These are phyloP conservation scores for Sabatieria punctata DNA, from an alignment of 2,888 invertebrate species.

Conservation along the genomic window DNA sequence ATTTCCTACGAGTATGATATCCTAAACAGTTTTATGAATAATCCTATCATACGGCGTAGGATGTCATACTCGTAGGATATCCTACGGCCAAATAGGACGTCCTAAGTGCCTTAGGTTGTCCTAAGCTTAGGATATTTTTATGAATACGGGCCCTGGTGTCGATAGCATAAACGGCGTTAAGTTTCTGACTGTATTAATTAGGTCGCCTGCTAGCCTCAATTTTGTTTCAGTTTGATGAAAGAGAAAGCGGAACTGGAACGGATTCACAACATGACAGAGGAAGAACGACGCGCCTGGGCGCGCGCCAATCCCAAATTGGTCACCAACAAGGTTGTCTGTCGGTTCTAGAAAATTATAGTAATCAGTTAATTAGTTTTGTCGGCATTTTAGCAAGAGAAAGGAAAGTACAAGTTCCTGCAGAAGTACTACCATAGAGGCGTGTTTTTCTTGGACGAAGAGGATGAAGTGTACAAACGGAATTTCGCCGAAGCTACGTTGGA, in stretches of 20 bases:
- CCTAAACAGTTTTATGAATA: too few species aligned
- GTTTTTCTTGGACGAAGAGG: conserved; percentile 59
- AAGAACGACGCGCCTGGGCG: conserved; percentile 73
- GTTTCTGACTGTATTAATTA: too few species aligned
- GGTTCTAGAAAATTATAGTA: background rate
- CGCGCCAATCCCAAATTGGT: conserved; percentile 75
- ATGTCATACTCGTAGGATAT: too few species aligned
- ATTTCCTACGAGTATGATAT: too few species aligned
- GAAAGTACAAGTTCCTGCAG: conserved; percentile 97
- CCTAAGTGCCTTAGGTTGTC: too few species aligned
- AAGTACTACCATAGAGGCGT: conserved; percentile 99
- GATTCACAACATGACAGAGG: conserved; percentile 81
- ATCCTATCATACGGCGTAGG: too few species aligned
- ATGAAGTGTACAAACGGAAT: conserved; percentile 51
- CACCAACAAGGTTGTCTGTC: conserved; percentile 75
- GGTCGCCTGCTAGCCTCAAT: too few species aligned
- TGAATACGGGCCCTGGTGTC: too few species aligned
- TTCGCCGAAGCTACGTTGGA: conserved; percentile 89
- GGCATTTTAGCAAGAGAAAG: conserved; percentile 51
- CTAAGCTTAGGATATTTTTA: too few species aligned
- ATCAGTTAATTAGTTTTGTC: background rate
- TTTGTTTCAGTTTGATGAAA: conserved; percentile 50
- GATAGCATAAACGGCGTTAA: too few species aligned
- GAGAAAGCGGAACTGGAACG: conserved; percentile 74
- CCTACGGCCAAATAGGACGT: too few species aligned